phyloP scores from a whole-genome alignment of 2,888 invertebrate genomes.

The Brachyopa scutellaris region DNA sequence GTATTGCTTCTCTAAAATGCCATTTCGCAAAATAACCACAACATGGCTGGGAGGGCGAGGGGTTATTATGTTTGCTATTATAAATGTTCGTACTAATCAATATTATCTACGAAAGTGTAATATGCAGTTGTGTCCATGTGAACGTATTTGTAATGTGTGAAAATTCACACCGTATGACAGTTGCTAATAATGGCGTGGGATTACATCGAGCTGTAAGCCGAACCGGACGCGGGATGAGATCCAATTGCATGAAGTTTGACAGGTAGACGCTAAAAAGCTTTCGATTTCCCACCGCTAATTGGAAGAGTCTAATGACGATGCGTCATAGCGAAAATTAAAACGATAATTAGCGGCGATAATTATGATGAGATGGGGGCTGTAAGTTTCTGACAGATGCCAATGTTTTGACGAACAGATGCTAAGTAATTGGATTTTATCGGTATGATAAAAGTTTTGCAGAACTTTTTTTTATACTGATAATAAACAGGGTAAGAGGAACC shows the following conservation, averaged over 20 bases:
- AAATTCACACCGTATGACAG: constrained; percentile 25
- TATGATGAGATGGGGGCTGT: background rate
- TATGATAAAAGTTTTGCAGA: too few species aligned
- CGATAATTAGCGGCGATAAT: background rate
- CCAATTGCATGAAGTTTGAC: constrained; percentile 7
- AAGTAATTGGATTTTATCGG: constrained; percentile 5
- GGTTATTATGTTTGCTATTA: background rate
- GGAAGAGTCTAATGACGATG: background rate
- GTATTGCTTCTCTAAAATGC: background rate
- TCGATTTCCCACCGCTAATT: background rate
- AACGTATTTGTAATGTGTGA: constrained; percentile 33
- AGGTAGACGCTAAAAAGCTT: background rate
- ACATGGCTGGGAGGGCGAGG: background rate
- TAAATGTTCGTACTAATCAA: background rate
- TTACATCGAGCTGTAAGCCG: background rate
- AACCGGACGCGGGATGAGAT: background rate
- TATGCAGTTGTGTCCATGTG: too few species aligned
- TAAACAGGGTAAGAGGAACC: too few species aligned
- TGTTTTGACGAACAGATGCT: background rate
- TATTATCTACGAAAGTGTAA: too few species aligned
- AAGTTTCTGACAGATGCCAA: background rate
- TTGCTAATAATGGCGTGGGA: constrained; percentile 12
- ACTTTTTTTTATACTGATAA: too few species aligned
- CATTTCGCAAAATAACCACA: background rate
- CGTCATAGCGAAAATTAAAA: constrained; percentile 1